Evolutionary conservation across 2,888 invertebrate genomes (phyloP), one percentile per base, ranked within the genome.

Genomic region (Galeopsomyia nigrocyanea): DNA sequence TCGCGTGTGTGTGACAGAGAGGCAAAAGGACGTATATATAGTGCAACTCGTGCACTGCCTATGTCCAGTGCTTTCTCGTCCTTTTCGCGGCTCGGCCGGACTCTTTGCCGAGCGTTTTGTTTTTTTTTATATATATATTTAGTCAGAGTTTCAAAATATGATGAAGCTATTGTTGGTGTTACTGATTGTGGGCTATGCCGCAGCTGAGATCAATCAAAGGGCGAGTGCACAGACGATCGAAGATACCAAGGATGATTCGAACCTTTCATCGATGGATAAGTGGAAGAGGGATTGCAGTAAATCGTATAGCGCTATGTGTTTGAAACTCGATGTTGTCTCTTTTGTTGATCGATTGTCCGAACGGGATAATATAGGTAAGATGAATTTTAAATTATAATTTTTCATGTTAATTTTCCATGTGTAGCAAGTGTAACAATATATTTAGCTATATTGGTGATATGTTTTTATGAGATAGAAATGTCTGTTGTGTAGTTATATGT

Each of bases 271-370:
- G 73, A 77, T 85, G 46, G 82, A 83, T 26, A 81, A 71, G 19
- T 76, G 84, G 75, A 84, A 71, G 77, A 87, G 86, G 77, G 89
- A 89, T 76, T 92, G 92, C 83, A 88, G 88, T 51, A 88, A 88
- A 26, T 87, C 88, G 0, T 91, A 92, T 80, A 93, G 92, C 82
- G 88, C 92, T 26, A 93, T 93, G 82, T 95, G 95, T 81, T 87
- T 95, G 51, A 95, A 95, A 82, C 87, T 95, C 75, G 94, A 94
- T 80, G 90, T 93, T 58, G 90, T 94, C 1, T 92, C 92, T 5
- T 91, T 94, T 80, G 88, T 95, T 76, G 94, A 95, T 82, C 91
- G 91, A 61, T 82, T 95, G 47, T 91, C 92, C 78, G 92, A 92
- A 81, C 90, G 91, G 77, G 90, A 91, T 79, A 91, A 93, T 83